Evolutionary conservation across 2,797 vertebrate species (phyloP), one percentile per base, ranked within the genome.

Genomic region (Momotus momota): DNA sequence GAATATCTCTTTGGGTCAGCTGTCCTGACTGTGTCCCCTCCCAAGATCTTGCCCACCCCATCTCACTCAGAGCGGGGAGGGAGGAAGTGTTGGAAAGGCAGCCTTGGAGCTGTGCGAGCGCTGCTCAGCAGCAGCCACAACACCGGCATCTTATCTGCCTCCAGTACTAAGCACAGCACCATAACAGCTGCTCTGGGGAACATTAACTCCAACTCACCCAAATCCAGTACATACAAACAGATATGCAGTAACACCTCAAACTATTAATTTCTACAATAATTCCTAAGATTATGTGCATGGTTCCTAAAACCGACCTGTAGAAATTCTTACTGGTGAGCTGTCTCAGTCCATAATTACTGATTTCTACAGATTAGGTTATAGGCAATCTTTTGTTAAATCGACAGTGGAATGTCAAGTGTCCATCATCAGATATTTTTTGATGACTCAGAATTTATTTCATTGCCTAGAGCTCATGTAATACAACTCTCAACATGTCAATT

Each of bases 401-500:
- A 87, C 3, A 2, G 4, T 70, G 3, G 43, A 43, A 73, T 16
- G 14, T 77, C 15, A 82, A n/a, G 12, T 27, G 17, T 35, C 19
- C 7, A 43, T 66, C 43, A 80, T 70, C 14, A 79, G 3, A 2
- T 2, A 83, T 90, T 80, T 85, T 90, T 94, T 0, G 0, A 13
- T 77, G 14, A 62, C 8, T 79, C 54, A 41, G 26, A 51, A 83
- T 79, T 60, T 38, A 62, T 72, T 87, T 93, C 0, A 51, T 54
- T 90, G 74, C 35, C 6, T 61, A 75, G 7, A 79, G 4, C 6
- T 69, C 61, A 19, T 12, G 90, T 81, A 86, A 51, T 69, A 40
- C 2, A 72, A 27, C 61, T 61, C 4, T 65, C 13, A 46, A 19
- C 1, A 1, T 1, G 1, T 55, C 14, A 40, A 33, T n/a, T 81